phyloP scores from a whole-genome alignment of 2,113 vertebrate genomes.

The Podilymbus podiceps region DNA sequence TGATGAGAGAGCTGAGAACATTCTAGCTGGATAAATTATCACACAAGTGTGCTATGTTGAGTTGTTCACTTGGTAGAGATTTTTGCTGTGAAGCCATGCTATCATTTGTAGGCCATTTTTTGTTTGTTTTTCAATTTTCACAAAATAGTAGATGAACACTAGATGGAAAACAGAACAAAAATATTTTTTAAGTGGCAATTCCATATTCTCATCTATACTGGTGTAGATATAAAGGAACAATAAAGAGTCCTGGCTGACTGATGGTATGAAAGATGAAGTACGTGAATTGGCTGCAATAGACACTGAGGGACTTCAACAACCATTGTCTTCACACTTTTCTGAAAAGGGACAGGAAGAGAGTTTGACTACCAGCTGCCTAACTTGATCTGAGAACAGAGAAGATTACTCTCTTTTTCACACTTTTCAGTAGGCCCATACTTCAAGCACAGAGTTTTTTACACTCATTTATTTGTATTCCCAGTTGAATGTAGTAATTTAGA shows the following conservation, averaged over 20 bases:
- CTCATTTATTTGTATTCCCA: background rate
- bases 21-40: background rate
- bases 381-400: background rate
- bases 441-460: background rate
- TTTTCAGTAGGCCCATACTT: background rate
- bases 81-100: background rate
- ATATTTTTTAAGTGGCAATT: background rate
- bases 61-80: background rate
- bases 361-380: background rate
- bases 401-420: background rate
- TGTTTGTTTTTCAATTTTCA: background rate
- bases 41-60: accelerated
- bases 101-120: background rate
- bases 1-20: background rate
- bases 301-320: background rate
- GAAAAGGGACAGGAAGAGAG: background rate
- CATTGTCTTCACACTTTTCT: background rate
- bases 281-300: background rate
- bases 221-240: background rate
- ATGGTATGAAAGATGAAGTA: background rate
- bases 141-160: background rate
- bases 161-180: background rate
- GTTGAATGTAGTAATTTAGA: background rate
- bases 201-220: background rate
- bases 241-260: background rate